A percentile compares a stretch with the other conserved stretches of the same genome.
phyloP scores from a whole-genome alignment of 2,113 vertebrate species.

The Forbesichthys agassizii region DNA sequence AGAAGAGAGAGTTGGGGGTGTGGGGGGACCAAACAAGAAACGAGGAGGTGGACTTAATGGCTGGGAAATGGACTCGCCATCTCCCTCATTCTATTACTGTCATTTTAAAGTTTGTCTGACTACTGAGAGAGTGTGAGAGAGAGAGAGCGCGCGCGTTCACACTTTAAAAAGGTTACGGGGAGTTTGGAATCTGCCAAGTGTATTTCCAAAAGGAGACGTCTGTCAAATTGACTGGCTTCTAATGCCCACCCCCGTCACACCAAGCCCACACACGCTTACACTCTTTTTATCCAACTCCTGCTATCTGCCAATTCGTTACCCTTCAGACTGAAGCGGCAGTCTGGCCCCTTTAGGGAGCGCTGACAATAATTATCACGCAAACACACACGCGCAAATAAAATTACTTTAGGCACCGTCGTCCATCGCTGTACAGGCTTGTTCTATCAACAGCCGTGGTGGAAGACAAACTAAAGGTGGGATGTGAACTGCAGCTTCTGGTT shows the following conservation, averaged over 20 bases:
- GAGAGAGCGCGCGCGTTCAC: slow-evolving; percentile 33
- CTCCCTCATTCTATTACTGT: slow-evolving; percentile 19
- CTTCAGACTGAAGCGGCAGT: slow-evolving; percentile 4
- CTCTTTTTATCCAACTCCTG: background rate
- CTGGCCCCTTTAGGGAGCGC: too few species aligned
- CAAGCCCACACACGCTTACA: slow-evolving; percentile 6
- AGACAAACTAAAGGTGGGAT: too few species aligned
- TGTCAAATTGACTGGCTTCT: slow-evolving; percentile 57
- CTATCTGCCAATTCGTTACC: slow-evolving; percentile 9
- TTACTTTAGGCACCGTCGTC: too few species aligned
- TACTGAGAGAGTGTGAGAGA: slow-evolving; percentile 24
- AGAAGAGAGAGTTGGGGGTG: background rate
- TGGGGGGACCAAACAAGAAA: background rate
- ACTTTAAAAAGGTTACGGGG: slow-evolving; percentile 52
- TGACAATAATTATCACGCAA: too few species aligned
- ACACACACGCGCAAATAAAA: too few species aligned
- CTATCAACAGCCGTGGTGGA: too few species aligned
- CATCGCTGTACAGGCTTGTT: too few species aligned
- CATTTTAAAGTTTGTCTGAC: slow-evolving; percentile 41
- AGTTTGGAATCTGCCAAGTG: slow-evolving; percentile 48
- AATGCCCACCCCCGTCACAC: background rate
- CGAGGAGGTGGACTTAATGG: slow-evolving; percentile 1
- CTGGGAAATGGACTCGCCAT: slow-evolving; percentile 34
- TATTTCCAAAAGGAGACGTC: slow-evolving; percentile 49
- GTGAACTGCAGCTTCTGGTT: too few species aligned